phyloP scores from a whole-genome alignment of 2,113 vertebrate species.

The Circaetus cinerascens region DNA sequence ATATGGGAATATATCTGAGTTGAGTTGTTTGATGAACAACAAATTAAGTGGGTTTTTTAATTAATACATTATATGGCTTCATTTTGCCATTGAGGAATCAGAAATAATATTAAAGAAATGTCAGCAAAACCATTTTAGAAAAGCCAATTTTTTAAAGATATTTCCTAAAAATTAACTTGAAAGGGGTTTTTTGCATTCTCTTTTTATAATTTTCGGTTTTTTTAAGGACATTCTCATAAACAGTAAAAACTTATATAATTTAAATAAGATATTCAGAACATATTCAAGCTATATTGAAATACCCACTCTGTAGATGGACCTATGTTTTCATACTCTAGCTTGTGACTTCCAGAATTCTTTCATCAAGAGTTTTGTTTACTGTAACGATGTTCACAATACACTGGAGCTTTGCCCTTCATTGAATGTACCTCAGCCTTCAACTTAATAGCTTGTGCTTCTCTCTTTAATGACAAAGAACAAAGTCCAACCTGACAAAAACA shows the following conservation, averaged over 20 bases:
- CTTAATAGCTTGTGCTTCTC: neutral
- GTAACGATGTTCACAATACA: neutral
- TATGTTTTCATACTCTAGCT: neutral
- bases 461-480: neutral
- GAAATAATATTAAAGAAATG: neutral
- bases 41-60: neutral
- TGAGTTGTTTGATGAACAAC: neutral
- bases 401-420: neutral
- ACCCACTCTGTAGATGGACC: neutral
- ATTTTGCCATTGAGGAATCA: neutral
- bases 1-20: neutral
- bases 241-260: neutral
- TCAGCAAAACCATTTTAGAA: neutral
- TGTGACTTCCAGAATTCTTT: neutral
- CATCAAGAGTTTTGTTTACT: neutral
- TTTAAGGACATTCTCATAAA: neutral
- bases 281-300: neutral
- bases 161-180: neutral
- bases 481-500: neutral
- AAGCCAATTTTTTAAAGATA: neutral
- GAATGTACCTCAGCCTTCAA: neutral
- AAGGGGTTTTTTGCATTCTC: accelerated
- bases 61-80: neutral
- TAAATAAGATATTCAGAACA: neutral
- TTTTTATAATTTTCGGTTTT: accelerated